Conservation (phyloP, 2,797 vertebrate genomes). For the Gambusia yucatana region DNA sequence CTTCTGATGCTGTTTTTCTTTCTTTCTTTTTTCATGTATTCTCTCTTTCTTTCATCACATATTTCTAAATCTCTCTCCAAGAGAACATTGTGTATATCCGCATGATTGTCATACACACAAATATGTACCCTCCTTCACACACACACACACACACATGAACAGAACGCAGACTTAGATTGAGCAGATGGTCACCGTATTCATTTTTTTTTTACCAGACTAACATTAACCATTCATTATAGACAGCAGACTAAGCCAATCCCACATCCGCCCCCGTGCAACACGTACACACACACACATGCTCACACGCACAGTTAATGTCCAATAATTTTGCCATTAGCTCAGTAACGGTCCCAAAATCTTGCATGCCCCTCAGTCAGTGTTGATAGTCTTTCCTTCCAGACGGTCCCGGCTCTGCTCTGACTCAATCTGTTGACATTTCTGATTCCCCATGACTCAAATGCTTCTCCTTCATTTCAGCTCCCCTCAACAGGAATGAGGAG, state of each 20-base stretch:
- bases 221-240: constrained; percentile 88
- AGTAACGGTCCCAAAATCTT: constrained; percentile 67
- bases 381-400: constrained; percentile 74
- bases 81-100: constrained; percentile 61
- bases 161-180: constrained; percentile 81
- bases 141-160: constrained; percentile 62
- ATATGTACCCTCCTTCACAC: constrained; percentile 46
- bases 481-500: constrained; percentile 68
- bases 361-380: constrained; percentile 68
- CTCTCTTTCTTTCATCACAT: constrained; percentile 58
- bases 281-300: constrained; percentile 56
- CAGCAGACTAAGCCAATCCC: constrained; percentile 83
- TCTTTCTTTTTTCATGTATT: constrained; percentile 45
- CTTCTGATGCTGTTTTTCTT: constrained; percentile 36
- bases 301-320: constrained; percentile 58
- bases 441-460: constrained; percentile 72
- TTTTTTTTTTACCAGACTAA: constrained; percentile 83
- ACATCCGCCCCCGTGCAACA: constrained; percentile 76
- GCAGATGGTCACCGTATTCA: constrained; percentile 88
- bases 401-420: constrained; percentile 75
- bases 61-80: constrained; percentile 75
- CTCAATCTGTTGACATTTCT: constrained; percentile 80
- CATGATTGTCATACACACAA: constrained; percentile 58
- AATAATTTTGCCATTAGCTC: constrained; percentile 72
- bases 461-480: constrained; percentile 67